Evolutionary conservation across 1,140 invertebrate genomes (phyloP).

Genomic region (Asbolus verrucosus): DNA sequence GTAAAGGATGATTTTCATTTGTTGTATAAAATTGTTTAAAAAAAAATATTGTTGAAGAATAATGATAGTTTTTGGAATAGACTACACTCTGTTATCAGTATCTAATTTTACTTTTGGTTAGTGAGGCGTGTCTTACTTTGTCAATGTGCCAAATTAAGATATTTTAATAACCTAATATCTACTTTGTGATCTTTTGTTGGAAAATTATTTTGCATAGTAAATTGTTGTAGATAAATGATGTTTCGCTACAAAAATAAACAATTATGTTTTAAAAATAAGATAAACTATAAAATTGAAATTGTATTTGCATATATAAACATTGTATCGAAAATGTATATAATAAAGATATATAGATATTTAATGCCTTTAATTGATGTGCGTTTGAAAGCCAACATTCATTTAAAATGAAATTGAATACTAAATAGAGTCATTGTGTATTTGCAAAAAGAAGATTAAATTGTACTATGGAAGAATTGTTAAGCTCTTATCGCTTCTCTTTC

Average conservation of each 20-base stretch:
- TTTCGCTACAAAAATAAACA: constrained; percentile 22
- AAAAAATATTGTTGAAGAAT: constrained; percentile 20
- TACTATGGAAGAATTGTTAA: constrained; percentile 43
- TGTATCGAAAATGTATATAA: constrained; percentile 50
- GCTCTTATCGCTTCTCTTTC: constrained; percentile 39
- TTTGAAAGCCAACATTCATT: constrained; percentile 29
- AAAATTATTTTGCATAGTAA: constrained; percentile 5
- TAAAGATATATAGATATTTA: constrained; percentile 44
- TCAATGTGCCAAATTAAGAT: constrained; percentile 42
- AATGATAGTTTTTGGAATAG: constrained; percentile 7
- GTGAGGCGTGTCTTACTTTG: constrained; percentile 26
- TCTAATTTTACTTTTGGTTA: neutral
- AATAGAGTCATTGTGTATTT: constrained; percentile 26
- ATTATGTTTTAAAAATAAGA: constrained; percentile 39
- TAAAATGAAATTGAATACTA: constrained; percentile 38
- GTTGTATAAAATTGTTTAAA: constrained; percentile 40
- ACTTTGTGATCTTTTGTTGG: constrained; percentile 30
- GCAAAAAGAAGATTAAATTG: constrained; percentile 49
- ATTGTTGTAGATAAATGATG: constrained; percentile 33
- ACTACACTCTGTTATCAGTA: constrained; percentile 31
- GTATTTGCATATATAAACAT: constrained; percentile 43
- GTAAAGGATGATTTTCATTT: constrained; percentile 51
- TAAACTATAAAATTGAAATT: constrained; percentile 37
- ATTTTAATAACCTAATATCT: constrained; percentile 15
- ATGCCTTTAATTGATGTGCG: constrained; percentile 14